These are phyloP conservation scores for Parascotia fuliginaria DNA, from an alignment of 2,888 invertebrate species.

Conservation along the genomic window DNA sequence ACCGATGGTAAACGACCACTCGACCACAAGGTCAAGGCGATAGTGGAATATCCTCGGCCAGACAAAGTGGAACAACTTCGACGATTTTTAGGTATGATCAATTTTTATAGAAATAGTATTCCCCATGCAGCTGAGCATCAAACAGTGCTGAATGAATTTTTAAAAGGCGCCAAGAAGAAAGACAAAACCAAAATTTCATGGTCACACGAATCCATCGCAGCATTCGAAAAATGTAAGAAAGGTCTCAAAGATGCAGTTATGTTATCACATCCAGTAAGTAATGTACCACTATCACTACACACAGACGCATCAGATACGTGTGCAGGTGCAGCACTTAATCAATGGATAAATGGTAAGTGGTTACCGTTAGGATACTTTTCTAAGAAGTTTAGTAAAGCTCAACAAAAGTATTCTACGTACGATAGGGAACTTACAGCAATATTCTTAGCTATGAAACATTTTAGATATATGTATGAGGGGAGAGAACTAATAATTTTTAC, in stretches of 20 bases:
- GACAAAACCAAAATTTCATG: neutral
- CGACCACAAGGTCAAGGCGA: neutral
- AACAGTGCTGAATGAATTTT: neutral
- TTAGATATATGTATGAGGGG: neutral
- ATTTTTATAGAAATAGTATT: neutral
- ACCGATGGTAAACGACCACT: neutral
- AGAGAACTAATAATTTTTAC: neutral
- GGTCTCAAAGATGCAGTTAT: neutral
- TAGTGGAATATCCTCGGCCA: neutral
- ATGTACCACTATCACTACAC: neutral
- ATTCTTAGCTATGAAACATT: neutral
- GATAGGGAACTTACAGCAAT: neutral
- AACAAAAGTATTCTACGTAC: neutral
- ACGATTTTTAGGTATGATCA: neutral
- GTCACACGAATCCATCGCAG: neutral
- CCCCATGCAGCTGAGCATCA: neutral
- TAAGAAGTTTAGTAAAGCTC: neutral
- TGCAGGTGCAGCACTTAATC: neutral
- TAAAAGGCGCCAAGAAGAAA: neutral
- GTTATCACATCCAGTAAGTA: neutral
- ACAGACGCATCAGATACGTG: neutral
- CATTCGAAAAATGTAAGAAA: neutral
- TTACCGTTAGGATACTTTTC: neutral
- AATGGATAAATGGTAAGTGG: neutral
- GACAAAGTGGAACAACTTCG: neutral